phyloP scores from a whole-genome alignment of 2,888 invertebrate species.

The Graphium colonna region DNA sequence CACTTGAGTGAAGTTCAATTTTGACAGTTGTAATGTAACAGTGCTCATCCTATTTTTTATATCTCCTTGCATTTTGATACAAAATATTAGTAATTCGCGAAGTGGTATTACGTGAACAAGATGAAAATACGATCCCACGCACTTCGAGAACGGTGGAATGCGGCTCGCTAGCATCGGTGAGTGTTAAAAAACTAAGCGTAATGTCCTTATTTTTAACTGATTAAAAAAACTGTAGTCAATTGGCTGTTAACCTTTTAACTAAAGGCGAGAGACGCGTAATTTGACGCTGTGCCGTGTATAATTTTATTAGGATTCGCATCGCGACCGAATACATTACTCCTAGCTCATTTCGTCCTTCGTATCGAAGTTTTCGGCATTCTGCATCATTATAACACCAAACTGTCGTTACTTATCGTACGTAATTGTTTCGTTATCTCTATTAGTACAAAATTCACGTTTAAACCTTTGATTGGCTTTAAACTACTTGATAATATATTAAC shows the following conservation, averaged over 20 bases:
- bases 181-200: conserved; percentile 46
- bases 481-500: conserved; percentile 56
- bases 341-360: conserved; percentile 22
- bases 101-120: conserved; percentile 79
- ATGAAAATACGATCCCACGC: conserved; percentile 78
- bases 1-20: conserved; percentile 73
- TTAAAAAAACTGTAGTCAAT: conserved; percentile 79
- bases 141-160: conserved; percentile 74
- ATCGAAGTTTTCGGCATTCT: conserved; percentile 43
- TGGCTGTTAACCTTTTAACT: conserved; percentile 81
- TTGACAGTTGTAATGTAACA: conserved; percentile 77
- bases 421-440: conserved; percentile 71
- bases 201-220: conserved; percentile 78
- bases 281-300: conserved; percentile 77
- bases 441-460: conserved; percentile 65
- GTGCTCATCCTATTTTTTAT: conserved; percentile 77
- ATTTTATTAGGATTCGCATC: conserved; percentile 74
- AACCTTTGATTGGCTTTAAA: conserved; percentile 73
- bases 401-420: conserved; percentile 63
- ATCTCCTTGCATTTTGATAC: conserved; percentile 78
- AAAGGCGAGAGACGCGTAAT: conserved; percentile 78
- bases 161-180: conserved; percentile 74
- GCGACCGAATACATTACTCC: conserved; percentile 63
- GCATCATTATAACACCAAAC: conserved; percentile 39
- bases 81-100: conserved; percentile 78